Evolutionary conservation across 2,797 vertebrate species (phyloP), one percentile per base, ranked within the genome.

Genomic region (Triplophysa yarkandensis): DNA sequence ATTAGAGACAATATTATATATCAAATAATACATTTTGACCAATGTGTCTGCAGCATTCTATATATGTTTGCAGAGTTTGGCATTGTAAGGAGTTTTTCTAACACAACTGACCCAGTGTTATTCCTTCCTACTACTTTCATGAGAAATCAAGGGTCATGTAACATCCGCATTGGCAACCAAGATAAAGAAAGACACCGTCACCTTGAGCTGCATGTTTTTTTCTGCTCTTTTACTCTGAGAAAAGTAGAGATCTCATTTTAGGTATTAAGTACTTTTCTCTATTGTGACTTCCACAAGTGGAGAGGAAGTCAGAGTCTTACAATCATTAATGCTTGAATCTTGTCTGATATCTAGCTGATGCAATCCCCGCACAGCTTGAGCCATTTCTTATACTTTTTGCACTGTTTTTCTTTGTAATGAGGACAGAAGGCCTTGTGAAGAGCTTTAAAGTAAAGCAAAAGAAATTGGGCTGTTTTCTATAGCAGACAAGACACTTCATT

Each of bases 271-370:
- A 36, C 7, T 61, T 54, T 63, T 52, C 36, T 11, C 3, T 28
- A 55, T 48, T 39, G 32, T 14, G 14, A 46, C 43, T 36, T 50
- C 1, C 43, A 2, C 60, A 68, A 32, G 34, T 43, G 32, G 41
- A 61, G 66, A 61, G 54, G 63, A 71, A 43, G 36, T 13, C n/a
- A 17, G 27, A 6, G 54, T 55, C 17, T 68, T 55, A 63, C 19
- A 44, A 21, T 48, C 64, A 73, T 73, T 55, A 55, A 67, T 62
- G 50, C 61, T 28, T 28, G 23, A 58, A 58, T 66, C 67, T 36
- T 13, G 52, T 60, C 23, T 34, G 34, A 14, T 30, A 39, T 52
- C 8, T 46, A 43, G 36, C 55, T 67, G 76, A 68, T 54, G 55
- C 55, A 78, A 72, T 68, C 57, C 28, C 21, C 19, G 65, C 58